Evolutionary conservation across 2,888 invertebrate species (phyloP).

Genomic region (Drosophila lacicola): DNA sequence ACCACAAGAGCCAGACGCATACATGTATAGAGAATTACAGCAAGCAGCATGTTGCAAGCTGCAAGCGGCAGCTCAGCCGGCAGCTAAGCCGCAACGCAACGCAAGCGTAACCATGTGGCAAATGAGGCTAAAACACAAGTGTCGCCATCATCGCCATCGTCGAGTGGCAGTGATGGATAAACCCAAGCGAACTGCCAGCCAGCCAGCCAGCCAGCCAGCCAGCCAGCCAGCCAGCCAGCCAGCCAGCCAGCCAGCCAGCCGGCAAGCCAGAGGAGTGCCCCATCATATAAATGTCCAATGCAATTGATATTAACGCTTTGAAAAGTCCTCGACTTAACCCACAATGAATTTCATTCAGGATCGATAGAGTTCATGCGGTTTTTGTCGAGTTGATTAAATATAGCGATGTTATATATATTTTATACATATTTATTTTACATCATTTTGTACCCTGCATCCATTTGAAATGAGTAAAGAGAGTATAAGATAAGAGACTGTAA

Average conservation of each 20-base stretch:
- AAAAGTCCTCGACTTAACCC: neutral
- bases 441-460: too few species aligned
- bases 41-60: slow-evolving; percentile 16
- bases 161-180: slow-evolving; percentile 62
- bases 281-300: slow-evolving; percentile 6
- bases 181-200: neutral
- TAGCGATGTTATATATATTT: too few species aligned
- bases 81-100: slow-evolving; percentile 27
- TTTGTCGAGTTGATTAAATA: too few species aligned
- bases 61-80: slow-evolving; percentile 19
- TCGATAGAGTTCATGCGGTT: too few species aligned
- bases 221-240: neutral
- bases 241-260: neutral
- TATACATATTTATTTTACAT: too few species aligned
- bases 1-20: slow-evolving; percentile 1
- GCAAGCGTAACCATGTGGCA: slow-evolving; percentile 66
- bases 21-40: slow-evolving; percentile 2
- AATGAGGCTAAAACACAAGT: slow-evolving; percentile 69
- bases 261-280: neutral
- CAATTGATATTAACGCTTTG: slow-evolving; percentile 31
- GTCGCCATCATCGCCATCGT: slow-evolving; percentile 41
- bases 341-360: too few species aligned
- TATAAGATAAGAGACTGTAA: too few species aligned
- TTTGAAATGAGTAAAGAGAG: too few species aligned
- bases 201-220: neutral